phyloP scores from a whole-genome alignment of 2,797 vertebrate genomes.

The Staurois parvus region DNA sequence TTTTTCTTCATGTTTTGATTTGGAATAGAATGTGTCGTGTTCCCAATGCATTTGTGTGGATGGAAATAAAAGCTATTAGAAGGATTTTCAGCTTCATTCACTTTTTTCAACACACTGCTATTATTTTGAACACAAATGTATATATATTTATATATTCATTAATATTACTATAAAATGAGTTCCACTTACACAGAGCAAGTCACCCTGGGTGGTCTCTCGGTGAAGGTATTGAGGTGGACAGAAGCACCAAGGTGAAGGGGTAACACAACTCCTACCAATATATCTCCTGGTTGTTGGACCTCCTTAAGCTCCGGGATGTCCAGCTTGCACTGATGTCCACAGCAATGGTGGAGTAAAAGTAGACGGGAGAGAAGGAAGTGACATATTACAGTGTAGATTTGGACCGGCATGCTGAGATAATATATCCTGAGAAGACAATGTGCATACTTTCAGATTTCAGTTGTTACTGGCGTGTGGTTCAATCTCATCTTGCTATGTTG shows the following conservation, averaged over 20 bases:
- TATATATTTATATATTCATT: too few relatives aligned
- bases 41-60: too few relatives aligned
- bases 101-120: too few relatives aligned
- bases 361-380: slow-evolving; percentile 1
- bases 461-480: neutral
- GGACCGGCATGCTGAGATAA: neutral
- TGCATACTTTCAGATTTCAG: neutral
- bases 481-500: too few relatives aligned
- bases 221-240: neutral
- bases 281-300: slow-evolving; percentile 16
- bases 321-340: slow-evolving; percentile 29
- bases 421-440: neutral
- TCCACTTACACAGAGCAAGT: slow-evolving; percentile 41
- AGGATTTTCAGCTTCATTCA: too few relatives aligned
- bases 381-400: neutral
- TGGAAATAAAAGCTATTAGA: too few relatives aligned
- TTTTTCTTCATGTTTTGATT: too few relatives aligned
- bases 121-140: too few relatives aligned
- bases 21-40: too few relatives aligned
- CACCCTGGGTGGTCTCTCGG: slow-evolving; percentile 13
- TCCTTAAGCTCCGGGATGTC: slow-evolving; percentile 28
- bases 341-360: slow-evolving; percentile 2
- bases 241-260: slow-evolving; percentile 31
- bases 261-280: slow-evolving; percentile 36
- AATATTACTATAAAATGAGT: too few relatives aligned